Evolutionary conservation across 2,113 vertebrate genomes (phyloP).

Genomic region (Solea solea): DNA sequence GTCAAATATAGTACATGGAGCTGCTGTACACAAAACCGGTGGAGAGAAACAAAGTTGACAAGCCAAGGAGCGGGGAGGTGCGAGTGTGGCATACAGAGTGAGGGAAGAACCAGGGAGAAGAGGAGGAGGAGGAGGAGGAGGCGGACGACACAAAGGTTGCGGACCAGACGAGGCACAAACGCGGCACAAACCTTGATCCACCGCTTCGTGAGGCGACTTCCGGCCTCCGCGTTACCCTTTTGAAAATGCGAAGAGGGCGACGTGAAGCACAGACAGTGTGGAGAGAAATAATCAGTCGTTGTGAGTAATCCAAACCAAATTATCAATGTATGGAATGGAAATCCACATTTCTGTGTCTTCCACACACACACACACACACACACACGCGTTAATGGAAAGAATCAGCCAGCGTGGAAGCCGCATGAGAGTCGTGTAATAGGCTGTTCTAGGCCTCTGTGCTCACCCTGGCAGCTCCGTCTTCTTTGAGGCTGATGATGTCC

Average conservation of each 20-base stretch:
- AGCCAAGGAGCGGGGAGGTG: conserved; percentile 49
- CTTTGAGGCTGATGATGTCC: conserved; percentile 98
- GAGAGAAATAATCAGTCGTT: conserved; percentile 44
- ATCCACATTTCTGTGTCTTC: neutral
- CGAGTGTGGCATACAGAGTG: conserved; percentile 36
- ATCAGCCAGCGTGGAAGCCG: conserved; percentile 33
- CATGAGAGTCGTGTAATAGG: conserved; percentile 50
- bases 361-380: conserved; percentile 16
- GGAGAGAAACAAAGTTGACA: conserved; percentile 66
- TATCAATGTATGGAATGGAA: conserved; percentile 27
- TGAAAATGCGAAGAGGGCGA: conserved; percentile 73
- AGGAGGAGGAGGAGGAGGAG: neutral
- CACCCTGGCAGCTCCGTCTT: conserved; percentile 96
- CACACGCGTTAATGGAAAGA: conserved; percentile 40
- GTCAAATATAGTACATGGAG: conserved; percentile 49
- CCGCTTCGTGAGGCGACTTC: conserved; percentile 87
- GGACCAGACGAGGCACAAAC: conserved; percentile 30
- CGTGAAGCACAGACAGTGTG: conserved; percentile 48
- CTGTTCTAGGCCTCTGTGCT: conserved; percentile 51
- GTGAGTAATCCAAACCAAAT: conserved; percentile 18
- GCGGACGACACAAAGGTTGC: conserved; percentile 42
- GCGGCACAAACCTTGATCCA: conserved; percentile 92
- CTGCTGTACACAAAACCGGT: conserved; percentile 54
- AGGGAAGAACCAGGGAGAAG: neutral
- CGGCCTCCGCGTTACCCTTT: conserved; percentile 86